These are phyloP conservation scores for Egretta garzetta DNA, from an alignment of 2,113 vertebrate genomes.

Conservation along the genomic window DNA sequence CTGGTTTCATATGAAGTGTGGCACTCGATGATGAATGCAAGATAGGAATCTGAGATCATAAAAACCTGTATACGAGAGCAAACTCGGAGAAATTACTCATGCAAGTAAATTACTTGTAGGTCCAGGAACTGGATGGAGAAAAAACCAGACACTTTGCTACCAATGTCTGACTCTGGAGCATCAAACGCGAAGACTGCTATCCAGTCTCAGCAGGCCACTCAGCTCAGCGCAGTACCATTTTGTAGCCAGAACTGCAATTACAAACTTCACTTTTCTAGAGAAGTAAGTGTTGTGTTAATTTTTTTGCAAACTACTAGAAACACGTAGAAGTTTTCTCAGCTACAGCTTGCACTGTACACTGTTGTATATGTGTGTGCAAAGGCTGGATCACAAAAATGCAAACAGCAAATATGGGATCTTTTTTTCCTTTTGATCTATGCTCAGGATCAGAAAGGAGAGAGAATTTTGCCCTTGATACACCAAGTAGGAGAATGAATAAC, in stretches of 20 bases:
- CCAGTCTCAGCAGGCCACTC: neutral
- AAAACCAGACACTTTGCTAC: neutral
- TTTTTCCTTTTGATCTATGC: neutral
- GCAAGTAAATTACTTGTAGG: neutral
- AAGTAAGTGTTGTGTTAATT: neutral
- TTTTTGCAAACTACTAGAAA: neutral
- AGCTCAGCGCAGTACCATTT: neutral
- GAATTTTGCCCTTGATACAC: neutral
- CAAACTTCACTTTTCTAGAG: neutral
- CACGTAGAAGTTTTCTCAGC: neutral
- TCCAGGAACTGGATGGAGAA: neutral
- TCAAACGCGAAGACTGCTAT: neutral
- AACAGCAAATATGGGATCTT: neutral
- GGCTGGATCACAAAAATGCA: neutral
- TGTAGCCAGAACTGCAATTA: neutral
- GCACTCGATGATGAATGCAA: neutral
- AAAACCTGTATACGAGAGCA: neutral
- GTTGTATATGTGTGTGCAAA: neutral
- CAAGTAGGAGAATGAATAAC: neutral
- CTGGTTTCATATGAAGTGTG: neutral
- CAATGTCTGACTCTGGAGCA: neutral
- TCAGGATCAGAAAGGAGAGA: neutral
- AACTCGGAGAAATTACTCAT: neutral
- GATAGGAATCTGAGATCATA: neutral
- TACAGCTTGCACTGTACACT: neutral